Evolutionary conservation across 2,797 vertebrate genomes (phyloP), one percentile per base, ranked within the genome.

Genomic region (Sebastes baramenuke): DNA sequence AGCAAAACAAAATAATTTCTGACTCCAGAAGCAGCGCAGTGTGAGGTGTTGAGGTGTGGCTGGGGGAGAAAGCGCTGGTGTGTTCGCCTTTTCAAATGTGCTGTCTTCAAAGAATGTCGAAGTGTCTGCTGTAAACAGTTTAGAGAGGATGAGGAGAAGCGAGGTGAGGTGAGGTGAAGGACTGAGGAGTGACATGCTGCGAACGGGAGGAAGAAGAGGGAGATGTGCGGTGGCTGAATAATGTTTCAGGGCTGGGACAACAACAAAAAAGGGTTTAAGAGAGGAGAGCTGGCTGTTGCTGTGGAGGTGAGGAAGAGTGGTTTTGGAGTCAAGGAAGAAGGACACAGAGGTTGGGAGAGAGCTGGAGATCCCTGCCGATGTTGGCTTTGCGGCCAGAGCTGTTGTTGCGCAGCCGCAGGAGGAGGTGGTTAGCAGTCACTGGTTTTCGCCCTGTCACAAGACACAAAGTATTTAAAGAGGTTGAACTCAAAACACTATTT

Each of bases 81-180:
- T 93, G 82, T 87, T 76, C 54, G 54, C 87, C 61, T 77, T 71
- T 27, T 81, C 54, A 71, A 86, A 87, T 76, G 85, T 82, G 75
- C 70, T 77, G 81, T 72, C 68, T 92, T 88, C 77, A 85, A 87
- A 91, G 87, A 94, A 91, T 92, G 85, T 93, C 66, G 66, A 90
- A 90, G 90, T 95, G 86, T 89, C 66, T 75, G 84, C 89, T 95
- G 94, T 96, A 95, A 96, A 96, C 94, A 75, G 82, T 92, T 87
- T 20, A 36, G 75, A 67, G 72, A 80, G 42, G 75, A 67, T 16
- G 73, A 80, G 14, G 58, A 67, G 32, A 58, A 59, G 52, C 81
- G 38, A 14, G 62, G 49, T 22, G 70, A 60, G 18, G 49, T 22
- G 70, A 60, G 18, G n/a, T 49, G 49, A 62, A 42, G 62, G 49